These are phyloP conservation scores for Perca flavescens DNA, from an alignment of 2,113 vertebrate genomes.

Conservation along the genomic window DNA sequence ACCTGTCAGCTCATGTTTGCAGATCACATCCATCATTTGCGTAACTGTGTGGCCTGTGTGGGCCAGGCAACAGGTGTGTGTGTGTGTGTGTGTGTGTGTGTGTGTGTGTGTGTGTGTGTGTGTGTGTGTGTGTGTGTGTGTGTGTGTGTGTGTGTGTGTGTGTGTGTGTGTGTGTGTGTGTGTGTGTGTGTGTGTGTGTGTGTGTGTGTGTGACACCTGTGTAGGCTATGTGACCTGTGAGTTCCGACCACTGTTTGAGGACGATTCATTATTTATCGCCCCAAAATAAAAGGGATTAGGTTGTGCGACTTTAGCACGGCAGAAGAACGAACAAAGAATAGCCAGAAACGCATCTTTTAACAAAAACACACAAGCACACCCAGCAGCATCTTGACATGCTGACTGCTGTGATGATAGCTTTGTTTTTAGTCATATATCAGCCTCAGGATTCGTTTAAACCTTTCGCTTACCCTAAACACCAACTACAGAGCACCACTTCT, in stretches of 20 bases:
- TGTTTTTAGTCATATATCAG: slow-evolving; percentile 53
- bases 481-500: slow-evolving; percentile 8
- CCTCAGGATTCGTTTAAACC: slow-evolving; percentile 37
- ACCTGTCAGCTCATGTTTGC: slow-evolving; percentile 11
- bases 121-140: slow-evolving; percentile 22
- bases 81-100: slow-evolving; percentile 2
- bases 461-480: slow-evolving; percentile 10
- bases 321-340: slow-evolving; percentile 36
- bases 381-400: slow-evolving; percentile 42
- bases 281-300: slow-evolving; percentile 49
- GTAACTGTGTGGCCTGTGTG: slow-evolving; percentile 28
- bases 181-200: slow-evolving; percentile 44
- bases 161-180: slow-evolving; percentile 7
- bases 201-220: slow-evolving; percentile 3
- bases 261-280: slow-evolving; percentile 60
- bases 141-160: slow-evolving; percentile 49
- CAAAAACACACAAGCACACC: slow-evolving; percentile 21
- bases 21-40: slow-evolving; percentile 51
- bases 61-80: slow-evolving; percentile 69
- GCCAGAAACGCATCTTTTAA: slow-evolving; percentile 4
- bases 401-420: slow-evolving; percentile 1
- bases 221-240: not conserved
- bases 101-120: slow-evolving; percentile 40
- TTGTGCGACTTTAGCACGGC: slow-evolving; percentile 12
- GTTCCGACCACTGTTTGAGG: not conserved